Conservation (phyloP, 1,140 invertebrate genomes). For the Planococcus citri region DNA sequence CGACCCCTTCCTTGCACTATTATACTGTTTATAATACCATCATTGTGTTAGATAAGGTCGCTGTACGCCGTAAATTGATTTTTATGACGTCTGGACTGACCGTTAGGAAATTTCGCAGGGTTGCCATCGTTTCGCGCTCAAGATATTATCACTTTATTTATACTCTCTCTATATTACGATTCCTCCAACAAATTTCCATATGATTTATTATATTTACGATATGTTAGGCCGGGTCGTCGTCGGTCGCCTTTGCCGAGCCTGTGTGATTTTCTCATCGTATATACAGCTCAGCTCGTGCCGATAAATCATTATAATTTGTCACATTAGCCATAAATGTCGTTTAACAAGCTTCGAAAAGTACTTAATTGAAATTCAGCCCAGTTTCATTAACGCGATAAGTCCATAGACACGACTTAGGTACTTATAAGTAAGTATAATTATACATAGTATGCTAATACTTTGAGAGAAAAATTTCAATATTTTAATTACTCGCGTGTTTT, state of each 20-base stretch:
- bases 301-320: too few species aligned
- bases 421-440: too few species aligned
- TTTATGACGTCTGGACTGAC: conserved; percentile 6
- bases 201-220: not conserved
- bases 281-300: too few species aligned
- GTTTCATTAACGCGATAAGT: too few species aligned
- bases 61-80: not conserved
- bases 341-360: too few species aligned
- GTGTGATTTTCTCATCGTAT: too few species aligned
- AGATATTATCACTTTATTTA: not conserved
- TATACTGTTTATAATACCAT: conserved; percentile 4
- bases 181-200: not conserved
- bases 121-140: not conserved
- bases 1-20: not conserved
- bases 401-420: too few species aligned
- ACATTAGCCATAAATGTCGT: too few species aligned
- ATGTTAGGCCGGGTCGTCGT: too few species aligned
- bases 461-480: not conserved
- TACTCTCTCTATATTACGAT: not conserved
- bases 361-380: too few species aligned
- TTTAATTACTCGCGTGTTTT: not conserved
- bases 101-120: not conserved
- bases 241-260: too few species aligned
- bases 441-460: too few species aligned
- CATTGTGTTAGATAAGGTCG: conserved; percentile 2